phyloP scores from a whole-genome alignment of 2,113 vertebrate genomes.

The Aix galericulata region DNA sequence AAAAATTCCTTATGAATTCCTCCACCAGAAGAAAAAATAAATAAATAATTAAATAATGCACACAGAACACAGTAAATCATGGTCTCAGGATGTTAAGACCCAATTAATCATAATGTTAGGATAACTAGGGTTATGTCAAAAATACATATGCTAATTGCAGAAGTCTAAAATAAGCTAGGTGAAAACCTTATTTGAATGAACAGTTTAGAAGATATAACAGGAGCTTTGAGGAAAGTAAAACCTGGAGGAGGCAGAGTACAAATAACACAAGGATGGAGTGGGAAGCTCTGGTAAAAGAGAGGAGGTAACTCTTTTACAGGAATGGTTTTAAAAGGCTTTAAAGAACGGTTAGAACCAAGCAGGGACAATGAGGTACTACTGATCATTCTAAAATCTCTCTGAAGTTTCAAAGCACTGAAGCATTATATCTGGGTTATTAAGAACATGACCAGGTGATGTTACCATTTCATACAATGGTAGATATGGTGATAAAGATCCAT shows the following conservation, averaged over 20 bases:
- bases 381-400: background rate
- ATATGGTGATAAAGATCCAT: background rate
- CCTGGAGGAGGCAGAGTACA: background rate
- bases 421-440: background rate
- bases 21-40: background rate
- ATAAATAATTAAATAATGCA: background rate
- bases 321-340: background rate
- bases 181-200: background rate
- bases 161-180: background rate
- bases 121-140: background rate
- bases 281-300: background rate
- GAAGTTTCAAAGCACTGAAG: background rate
- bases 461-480: background rate
- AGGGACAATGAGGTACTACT: background rate
- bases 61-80: background rate
- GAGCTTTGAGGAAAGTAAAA: background rate
- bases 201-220: background rate
- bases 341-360: background rate
- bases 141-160: fast-evolving
- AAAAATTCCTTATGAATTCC: background rate
- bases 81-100: background rate
- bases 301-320: no score
- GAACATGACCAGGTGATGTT: background rate
- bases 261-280: background rate
- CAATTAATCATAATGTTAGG: background rate